phyloP scores from a whole-genome alignment of 2,888 invertebrate species.

The Campoplex capitator region DNA sequence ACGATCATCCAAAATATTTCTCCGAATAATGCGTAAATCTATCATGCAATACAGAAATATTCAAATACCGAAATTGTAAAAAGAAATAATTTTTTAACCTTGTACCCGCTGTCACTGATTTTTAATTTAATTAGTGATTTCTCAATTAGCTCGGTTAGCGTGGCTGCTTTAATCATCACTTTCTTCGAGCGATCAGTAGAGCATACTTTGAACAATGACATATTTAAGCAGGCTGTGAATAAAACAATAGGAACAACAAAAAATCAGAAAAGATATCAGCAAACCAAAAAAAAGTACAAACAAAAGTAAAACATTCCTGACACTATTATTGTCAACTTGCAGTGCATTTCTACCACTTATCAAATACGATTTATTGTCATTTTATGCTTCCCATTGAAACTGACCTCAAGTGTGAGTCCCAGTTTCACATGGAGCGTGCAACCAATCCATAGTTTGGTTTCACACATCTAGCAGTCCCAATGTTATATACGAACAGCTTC shows the following conservation, averaged over 20 bases:
- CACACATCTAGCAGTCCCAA: slow-evolving; percentile 42
- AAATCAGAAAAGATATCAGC: not conserved
- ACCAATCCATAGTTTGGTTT: slow-evolving; percentile 61
- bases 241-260: not conserved
- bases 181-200: slow-evolving; percentile 27
- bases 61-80: not conserved
- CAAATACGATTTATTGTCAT: not conserved
- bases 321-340: not conserved
- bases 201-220: slow-evolving; percentile 48
- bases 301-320: slow-evolving; percentile 5
- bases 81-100: slow-evolving; percentile 30
- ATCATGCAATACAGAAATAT: slow-evolving; percentile 5
- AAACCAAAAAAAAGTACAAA: not conserved
- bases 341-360: not conserved
- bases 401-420: slow-evolving; percentile 8
- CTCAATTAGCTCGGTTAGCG: slow-evolving; percentile 28
- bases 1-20: too few species aligned
- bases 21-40: too few species aligned
- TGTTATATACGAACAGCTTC: slow-evolving; percentile 51
- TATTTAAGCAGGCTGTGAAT: slow-evolving; percentile 18
- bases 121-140: slow-evolving; percentile 27
- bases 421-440: slow-evolving; percentile 16
- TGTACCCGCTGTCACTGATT: slow-evolving; percentile 25
- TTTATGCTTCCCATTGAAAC: not conserved
- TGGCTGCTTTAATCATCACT: slow-evolving; percentile 42